Percentiles rank a stretch among this genome's conserved stretches.
These are phyloP conservation scores for Idris sp. DNA, from an alignment of 1,140 invertebrate species.

Conservation along the genomic window DNA sequence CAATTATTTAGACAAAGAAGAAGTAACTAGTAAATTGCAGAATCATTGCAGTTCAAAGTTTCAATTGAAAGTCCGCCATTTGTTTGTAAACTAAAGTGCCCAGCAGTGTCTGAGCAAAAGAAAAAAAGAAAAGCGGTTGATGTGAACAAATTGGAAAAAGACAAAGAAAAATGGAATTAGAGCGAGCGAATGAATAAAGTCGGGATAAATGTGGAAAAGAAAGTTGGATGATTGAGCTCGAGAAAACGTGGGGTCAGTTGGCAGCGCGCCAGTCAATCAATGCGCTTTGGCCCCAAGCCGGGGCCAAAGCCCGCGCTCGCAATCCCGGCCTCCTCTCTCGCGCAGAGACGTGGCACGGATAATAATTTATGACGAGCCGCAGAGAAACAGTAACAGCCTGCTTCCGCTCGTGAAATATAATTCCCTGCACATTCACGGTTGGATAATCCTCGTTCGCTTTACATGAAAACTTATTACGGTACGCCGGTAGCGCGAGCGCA, in stretches of 20 bases:
- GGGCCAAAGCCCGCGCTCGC: slow-evolving; percentile 47
- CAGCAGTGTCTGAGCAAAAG: no score
- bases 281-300: slow-evolving; percentile 43
- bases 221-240: slow-evolving; percentile 33
- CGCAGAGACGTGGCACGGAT: slow-evolving; percentile 59
- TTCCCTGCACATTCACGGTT: slow-evolving; percentile 78
- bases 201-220: background rate
- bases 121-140: no score
- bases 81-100: no score
- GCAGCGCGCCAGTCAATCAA: slow-evolving; percentile 52
- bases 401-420: slow-evolving; percentile 78
- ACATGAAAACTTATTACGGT: slow-evolving; percentile 78
- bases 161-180: slow-evolving; percentile 22
- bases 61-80: no score
- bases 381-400: slow-evolving; percentile 76
- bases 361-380: slow-evolving; percentile 74
- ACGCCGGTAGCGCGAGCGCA: slow-evolving; percentile 68
- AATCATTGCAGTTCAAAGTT: no score
- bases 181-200: slow-evolving; percentile 16
- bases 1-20: no score
- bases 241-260: slow-evolving; percentile 49
- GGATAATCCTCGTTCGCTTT: slow-evolving; percentile 78
- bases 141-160: background rate
- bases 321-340: slow-evolving; percentile 46
- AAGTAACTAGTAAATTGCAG: no score